A percentile compares a stretch with the other conserved stretches of the same genome.
Evolutionary conservation across 2,888 invertebrate genomes (phyloP).

Genomic region (Meta bourneti): DNA sequence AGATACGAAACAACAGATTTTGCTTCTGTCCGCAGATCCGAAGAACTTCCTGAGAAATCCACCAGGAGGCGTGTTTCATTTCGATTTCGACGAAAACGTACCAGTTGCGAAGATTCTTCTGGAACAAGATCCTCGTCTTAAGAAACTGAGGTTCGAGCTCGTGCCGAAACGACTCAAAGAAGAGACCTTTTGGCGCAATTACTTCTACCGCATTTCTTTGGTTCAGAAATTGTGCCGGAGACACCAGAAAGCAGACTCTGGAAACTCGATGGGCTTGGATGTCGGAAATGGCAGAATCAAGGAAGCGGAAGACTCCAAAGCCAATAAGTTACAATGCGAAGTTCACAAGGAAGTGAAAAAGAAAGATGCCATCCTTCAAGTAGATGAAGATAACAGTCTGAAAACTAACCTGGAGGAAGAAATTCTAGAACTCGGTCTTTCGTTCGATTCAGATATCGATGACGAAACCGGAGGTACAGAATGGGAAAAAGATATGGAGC

Average conservation of each 20-base stretch:
- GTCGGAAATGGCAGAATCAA: too few species aligned
- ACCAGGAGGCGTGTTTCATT: slow-evolving; percentile 95
- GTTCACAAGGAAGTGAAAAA: background rate
- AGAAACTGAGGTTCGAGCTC: slow-evolving; percentile 98
- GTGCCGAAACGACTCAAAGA: slow-evolving; percentile 99
- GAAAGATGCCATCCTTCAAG: too few species aligned
- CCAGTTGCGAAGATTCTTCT: slow-evolving; percentile 96
- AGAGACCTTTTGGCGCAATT: slow-evolving; percentile 99
- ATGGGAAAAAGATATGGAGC: slow-evolving; percentile 9
- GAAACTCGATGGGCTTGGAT: too few species aligned
- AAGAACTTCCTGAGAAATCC: slow-evolving; percentile 98
- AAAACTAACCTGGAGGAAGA: slow-evolving; percentile 79
- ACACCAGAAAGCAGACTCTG: background rate
- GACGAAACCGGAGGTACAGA: background rate
- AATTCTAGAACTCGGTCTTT: slow-evolving; percentile 43
- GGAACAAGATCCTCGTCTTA: slow-evolving; percentile 95
- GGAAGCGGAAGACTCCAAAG: background rate
- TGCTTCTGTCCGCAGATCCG: slow-evolving; percentile 96
- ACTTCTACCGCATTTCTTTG: slow-evolving; percentile 98
- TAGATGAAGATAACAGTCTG: slow-evolving; percentile 87
- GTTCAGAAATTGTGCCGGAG: slow-evolving; percentile 86
- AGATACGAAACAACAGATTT: slow-evolving; percentile 94
- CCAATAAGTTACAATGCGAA: background rate
- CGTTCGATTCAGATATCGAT: background rate
- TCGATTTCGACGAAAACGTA: slow-evolving; percentile 94